phyloP scores from a whole-genome alignment of 2,888 invertebrate species.

The Drosophila mercatorum region DNA sequence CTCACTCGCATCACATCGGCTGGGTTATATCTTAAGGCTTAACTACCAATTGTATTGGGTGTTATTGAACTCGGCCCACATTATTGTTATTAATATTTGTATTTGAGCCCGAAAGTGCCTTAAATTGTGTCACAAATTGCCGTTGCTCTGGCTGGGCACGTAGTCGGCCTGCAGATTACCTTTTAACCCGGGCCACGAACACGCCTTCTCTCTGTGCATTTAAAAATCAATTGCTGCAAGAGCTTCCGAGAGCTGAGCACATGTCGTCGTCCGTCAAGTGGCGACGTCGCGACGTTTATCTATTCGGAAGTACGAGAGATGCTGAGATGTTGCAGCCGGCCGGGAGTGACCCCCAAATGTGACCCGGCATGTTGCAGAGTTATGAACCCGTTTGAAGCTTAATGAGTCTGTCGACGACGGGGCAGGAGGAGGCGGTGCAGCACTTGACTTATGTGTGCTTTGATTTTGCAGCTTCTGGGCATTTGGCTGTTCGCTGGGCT shows the following conservation, averaged over 20 bases:
- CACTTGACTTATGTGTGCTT: constrained; percentile 49
- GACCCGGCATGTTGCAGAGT: constrained; percentile 54
- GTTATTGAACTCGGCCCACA: constrained; percentile 58
- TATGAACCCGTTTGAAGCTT: constrained; percentile 77
- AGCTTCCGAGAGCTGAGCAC: constrained; percentile 24
- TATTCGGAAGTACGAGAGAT: constrained; percentile 61
- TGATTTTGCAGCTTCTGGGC: constrained; percentile 77
- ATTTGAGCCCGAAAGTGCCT: constrained; percentile 47
- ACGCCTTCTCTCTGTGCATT: constrained; percentile 13
- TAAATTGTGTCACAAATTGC: constrained; percentile 64
- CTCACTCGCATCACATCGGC: constrained; percentile 6
- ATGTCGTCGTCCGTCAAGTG: constrained; percentile 64
- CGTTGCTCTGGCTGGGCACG: constrained; percentile 70
- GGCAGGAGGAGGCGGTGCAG: constrained; percentile 35
- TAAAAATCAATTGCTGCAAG: constrained; percentile 46
- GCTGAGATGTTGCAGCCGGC: constrained; percentile 17
- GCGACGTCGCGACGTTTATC: constrained; percentile 57
- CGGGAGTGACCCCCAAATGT: constrained; percentile 34
- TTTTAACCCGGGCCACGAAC: constrained; percentile 17
- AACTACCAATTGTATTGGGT: constrained; percentile 22
- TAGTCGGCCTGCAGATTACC: constrained; percentile 21
- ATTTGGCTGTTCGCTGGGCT: constrained; percentile 23
- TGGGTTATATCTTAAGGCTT: constrained; percentile 19
- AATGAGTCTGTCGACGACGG: constrained; percentile 61
- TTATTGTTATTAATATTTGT: constrained; percentile 50